Evolutionary conservation across 2,113 vertebrate species (phyloP).

Genomic region (Ondatra zibethicus): DNA sequence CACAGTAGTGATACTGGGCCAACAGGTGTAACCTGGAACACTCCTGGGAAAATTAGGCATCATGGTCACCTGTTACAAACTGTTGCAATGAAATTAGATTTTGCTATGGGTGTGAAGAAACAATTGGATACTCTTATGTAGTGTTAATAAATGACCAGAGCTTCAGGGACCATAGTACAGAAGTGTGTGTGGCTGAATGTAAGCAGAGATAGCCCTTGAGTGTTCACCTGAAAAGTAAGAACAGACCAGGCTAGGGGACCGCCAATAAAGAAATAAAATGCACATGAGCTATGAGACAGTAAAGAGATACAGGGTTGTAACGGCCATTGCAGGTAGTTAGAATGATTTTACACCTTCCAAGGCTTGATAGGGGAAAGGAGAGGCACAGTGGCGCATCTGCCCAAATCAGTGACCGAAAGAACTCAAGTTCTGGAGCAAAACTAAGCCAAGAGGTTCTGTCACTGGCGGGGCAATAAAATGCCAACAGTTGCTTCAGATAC

Average conservation of each 20-base stretch:
- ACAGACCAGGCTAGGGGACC: not conserved
- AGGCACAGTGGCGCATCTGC: not conserved
- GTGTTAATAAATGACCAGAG: not conserved
- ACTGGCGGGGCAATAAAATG: constrained; percentile 1
- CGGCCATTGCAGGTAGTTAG: not conserved
- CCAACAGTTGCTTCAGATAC: constrained; percentile 66
- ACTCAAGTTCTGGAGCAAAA: not conserved
- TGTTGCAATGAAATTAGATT: not conserved
- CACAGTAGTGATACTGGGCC: not conserved
- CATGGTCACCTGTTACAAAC: not conserved
- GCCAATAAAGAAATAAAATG: not conserved
- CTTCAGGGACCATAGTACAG: not conserved
- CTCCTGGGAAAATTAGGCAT: not conserved
- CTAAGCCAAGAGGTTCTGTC: not conserved
- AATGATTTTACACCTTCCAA: not conserved
- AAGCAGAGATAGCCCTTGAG: not conserved
- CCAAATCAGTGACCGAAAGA: not conserved
- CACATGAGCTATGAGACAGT: not conserved
- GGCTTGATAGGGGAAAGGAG: not conserved
- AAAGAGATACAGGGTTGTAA: not conserved
- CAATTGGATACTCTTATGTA: not conserved
- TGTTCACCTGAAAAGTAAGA: not conserved
- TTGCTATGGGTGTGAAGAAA: not conserved
- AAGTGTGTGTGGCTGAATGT: not conserved
- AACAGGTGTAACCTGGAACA: not conserved